These are phyloP conservation scores for Gymnoscopelus microlampas DNA, from an alignment of 2,797 vertebrate genomes.

Conservation along the genomic window DNA sequence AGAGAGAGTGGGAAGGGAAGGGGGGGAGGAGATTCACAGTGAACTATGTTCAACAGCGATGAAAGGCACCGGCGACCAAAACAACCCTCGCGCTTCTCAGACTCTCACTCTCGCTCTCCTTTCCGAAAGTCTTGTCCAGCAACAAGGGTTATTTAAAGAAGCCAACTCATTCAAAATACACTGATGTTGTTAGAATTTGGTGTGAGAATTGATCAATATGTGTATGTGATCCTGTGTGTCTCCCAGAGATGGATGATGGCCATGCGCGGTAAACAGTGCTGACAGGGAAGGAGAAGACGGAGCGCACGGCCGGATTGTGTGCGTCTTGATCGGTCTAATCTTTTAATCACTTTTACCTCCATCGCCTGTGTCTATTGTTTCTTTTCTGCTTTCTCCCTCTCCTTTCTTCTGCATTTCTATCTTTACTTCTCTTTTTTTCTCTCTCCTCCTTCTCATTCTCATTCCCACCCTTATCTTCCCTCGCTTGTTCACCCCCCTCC, in stretches of 20 bases:
- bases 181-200: constrained; percentile 46
- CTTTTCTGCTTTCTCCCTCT: constrained; percentile 23
- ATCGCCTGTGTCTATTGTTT: constrained; percentile 11
- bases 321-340: constrained; percentile 36
- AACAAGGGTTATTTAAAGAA: constrained; percentile 81
- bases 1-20: constrained; percentile 37
- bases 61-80: constrained; percentile 52
- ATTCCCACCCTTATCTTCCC: constrained; percentile 37
- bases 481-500: constrained; percentile 55
- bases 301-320: not conserved
- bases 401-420: constrained; percentile 36
- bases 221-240: constrained; percentile 8
- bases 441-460: constrained; percentile 6
- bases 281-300: constrained; percentile 23
- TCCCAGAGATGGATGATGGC: constrained; percentile 6
- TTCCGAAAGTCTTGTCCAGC: constrained; percentile 68
- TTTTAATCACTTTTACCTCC: constrained; percentile 40
- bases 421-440: constrained; percentile 25
- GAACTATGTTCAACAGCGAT: constrained; percentile 47
- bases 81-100: constrained; percentile 45
- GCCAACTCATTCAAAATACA: constrained; percentile 57
- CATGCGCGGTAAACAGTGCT: not conserved
- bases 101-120: constrained; percentile 37
- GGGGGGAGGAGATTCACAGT: constrained; percentile 62
- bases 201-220: constrained; percentile 48